Conservation (phyloP, 2,888 invertebrate genomes). For the Blera fallax region DNA sequence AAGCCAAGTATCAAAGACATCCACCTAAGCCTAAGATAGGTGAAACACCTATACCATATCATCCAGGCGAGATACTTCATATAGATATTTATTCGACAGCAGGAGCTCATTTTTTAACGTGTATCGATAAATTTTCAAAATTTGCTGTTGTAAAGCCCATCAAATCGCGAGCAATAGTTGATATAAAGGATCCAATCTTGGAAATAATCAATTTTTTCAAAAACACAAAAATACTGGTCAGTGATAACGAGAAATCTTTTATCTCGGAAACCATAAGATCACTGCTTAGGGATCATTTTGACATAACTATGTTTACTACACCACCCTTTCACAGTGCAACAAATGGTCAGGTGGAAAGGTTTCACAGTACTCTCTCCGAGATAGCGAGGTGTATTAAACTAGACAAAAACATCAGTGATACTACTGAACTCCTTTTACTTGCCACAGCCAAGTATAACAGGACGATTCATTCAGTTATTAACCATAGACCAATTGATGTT, state of each 20-base stretch:
- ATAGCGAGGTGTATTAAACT: conserved; percentile 11
- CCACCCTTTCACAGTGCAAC: too few relatives aligned
- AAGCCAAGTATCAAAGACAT: neutral
- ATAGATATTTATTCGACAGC: neutral
- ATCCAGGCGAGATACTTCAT: neutral
- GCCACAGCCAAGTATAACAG: conserved; percentile 40
- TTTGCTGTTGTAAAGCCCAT: neutral
- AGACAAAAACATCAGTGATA: conserved; percentile 3
- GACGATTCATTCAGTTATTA: conserved; percentile 21
- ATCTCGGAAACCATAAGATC: neutral
- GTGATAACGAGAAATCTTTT: neutral
- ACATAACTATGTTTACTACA: conserved; percentile 4
- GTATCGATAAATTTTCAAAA: neutral
- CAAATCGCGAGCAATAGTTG: neutral
- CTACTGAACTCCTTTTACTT: conserved; percentile 18
- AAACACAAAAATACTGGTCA: neutral
- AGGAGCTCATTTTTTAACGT: neutral
- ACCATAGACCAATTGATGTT: neutral
- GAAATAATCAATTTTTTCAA: neutral
- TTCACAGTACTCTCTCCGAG: conserved; percentile 25
- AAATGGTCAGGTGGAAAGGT: conserved; percentile 32
- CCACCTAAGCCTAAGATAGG: neutral
- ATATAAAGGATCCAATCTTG: neutral
- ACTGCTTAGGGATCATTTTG: neutral
- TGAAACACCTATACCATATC: neutral